These are phyloP conservation scores for Eulemur rufifrons DNA, from an alignment of 2,113 vertebrate species.

Conservation along the genomic window DNA sequence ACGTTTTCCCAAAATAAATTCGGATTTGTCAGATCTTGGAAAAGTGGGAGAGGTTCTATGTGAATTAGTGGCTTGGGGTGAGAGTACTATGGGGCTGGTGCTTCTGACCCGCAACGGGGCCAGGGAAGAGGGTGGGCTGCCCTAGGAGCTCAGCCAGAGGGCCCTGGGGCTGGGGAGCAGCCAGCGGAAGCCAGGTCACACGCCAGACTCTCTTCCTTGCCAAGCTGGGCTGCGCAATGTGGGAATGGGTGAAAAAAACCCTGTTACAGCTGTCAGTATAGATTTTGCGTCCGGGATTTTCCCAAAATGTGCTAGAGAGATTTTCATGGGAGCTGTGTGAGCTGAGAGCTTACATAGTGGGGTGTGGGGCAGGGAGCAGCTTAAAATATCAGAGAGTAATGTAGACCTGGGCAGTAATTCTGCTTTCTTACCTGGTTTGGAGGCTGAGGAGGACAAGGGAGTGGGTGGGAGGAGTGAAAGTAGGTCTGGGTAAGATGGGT, in stretches of 20 bases:
- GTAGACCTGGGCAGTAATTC: not conserved
- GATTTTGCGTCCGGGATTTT: not conserved
- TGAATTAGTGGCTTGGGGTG: not conserved
- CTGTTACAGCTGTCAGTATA: not conserved
- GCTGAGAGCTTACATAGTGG: not conserved
- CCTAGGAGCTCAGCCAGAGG: not conserved
- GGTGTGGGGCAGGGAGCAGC: accelerated
- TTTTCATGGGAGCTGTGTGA: not conserved
- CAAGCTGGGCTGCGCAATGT: not conserved
- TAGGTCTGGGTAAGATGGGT: not conserved
- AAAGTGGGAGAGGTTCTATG: not conserved
- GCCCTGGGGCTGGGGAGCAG: not conserved
- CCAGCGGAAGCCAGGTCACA: not conserved
- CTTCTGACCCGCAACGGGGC: not conserved
- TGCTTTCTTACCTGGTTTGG: not conserved
- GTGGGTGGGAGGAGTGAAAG: accelerated
- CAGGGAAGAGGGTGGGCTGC: not conserved
- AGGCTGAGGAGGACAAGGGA: not conserved
- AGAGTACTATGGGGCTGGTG: not conserved
- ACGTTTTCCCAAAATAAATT: not conserved
- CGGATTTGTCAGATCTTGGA: not conserved
- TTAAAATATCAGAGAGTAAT: not conserved
- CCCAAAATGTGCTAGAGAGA: not conserved
- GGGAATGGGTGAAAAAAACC: not conserved
- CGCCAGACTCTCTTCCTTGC: not conserved